phyloP scores from a whole-genome alignment of 2,113 vertebrate genomes.

The Corvus moneduloides region DNA sequence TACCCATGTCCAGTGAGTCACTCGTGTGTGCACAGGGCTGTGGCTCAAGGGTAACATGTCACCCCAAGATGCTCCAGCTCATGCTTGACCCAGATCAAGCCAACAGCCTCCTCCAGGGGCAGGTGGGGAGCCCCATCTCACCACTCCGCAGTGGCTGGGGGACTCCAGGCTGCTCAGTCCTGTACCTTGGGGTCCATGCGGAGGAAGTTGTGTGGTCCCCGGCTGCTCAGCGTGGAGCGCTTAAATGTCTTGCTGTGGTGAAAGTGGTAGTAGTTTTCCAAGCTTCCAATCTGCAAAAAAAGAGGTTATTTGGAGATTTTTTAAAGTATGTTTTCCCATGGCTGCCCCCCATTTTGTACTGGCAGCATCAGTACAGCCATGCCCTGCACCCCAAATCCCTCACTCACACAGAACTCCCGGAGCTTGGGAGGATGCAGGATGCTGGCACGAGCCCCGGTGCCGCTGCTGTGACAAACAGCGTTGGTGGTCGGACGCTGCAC shows the following conservation, averaged over 20 bases:
- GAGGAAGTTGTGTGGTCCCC: slow-evolving; percentile 87
- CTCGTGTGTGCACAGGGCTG: neutral
- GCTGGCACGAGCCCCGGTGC: neutral
- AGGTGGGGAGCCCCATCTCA: neutral
- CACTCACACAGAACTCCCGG: neutral
- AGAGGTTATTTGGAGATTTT: neutral
- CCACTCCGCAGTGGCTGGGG: rapidly evolving
- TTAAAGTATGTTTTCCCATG: rapidly evolving
- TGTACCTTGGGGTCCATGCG: slow-evolving; percentile 89
- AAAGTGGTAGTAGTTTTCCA: slow-evolving; percentile 91
- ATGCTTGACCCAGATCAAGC: neutral
- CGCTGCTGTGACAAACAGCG: neutral
- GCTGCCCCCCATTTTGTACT: neutral
- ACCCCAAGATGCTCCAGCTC: neutral
- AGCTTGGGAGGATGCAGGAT: neutral
- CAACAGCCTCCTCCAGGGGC: neutral
- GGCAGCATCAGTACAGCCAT: neutral
- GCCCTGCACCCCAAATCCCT: neutral
- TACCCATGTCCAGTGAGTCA: neutral
- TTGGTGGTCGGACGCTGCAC: neutral
- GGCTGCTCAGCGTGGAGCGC: slow-evolving; percentile 77
- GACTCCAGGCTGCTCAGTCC: neutral
- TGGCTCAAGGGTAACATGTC: neutral
- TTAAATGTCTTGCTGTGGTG: slow-evolving; percentile 90
- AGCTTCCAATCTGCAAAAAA: slow-evolving; percentile 82